phyloP scores from a whole-genome alignment of 1,140 invertebrate species.

The Stratiolaelaps scimitus region DNA sequence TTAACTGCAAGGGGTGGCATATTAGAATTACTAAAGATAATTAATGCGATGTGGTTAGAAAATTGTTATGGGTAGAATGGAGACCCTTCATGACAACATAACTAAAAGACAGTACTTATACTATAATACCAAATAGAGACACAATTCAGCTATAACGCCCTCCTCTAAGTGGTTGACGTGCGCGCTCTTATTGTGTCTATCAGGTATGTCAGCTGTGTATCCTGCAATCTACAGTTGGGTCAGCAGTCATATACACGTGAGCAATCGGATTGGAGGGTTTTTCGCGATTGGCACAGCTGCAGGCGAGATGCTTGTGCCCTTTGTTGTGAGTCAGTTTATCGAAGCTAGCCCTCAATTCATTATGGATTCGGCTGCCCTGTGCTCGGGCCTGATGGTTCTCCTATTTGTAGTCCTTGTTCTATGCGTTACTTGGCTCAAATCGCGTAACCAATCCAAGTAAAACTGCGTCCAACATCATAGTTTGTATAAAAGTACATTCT shows the following conservation, averaged over 20 bases:
- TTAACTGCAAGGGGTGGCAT: no score
- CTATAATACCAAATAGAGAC: no score
- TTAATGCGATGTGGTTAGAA: no score
- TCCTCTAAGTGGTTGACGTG: background rate
- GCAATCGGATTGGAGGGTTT: conserved; percentile 9
- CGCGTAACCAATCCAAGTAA: no score
- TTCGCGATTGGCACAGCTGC: conserved; percentile 7
- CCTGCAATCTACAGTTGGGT: conserved; percentile 10
- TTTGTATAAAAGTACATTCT: no score
- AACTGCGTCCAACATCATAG: no score
- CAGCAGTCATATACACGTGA: background rate
- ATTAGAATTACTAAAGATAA: no score
- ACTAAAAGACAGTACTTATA: no score
- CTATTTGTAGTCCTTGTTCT: background rate
- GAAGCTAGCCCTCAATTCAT: background rate
- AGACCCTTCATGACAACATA: no score
- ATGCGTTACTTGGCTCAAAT: background rate
- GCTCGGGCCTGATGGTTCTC: background rate
- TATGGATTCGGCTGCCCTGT: background rate
- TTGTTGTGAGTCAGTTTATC: conserved; percentile 12
- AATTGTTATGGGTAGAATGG: no score
- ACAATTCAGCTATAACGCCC: no score
- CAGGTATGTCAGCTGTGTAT: conserved; percentile 12
- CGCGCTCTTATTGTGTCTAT: background rate
- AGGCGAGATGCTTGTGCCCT: conserved; percentile 5